Evolutionary conservation across 1,140 invertebrate species (phyloP).

Genomic region (Trachymyrmex septentrionalis): DNA sequence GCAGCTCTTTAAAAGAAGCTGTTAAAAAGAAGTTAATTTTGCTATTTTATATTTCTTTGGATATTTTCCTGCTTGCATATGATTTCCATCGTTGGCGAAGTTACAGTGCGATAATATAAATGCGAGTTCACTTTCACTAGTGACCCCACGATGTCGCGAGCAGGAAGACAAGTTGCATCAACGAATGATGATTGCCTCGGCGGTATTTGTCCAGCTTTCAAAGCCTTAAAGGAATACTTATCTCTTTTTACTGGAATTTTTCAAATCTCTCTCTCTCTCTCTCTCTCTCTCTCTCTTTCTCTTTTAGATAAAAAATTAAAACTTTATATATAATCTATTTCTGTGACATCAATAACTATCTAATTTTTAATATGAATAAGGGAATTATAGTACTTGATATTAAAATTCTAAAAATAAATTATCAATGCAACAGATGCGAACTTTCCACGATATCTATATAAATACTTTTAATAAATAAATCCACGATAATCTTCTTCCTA

Average conservation of each 20-base stretch:
- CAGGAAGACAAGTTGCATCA: conserved; percentile 79
- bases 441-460: neutral
- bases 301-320: neutral
- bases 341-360: neutral
- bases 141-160: conserved; percentile 73
- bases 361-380: neutral
- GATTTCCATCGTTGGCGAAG: conserved; percentile 75
- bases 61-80: conserved; percentile 60
- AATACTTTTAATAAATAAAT: neutral
- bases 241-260: conserved; percentile 1
- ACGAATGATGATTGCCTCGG: conserved; percentile 71
- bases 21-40: too few species aligned
- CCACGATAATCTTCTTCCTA: too few species aligned
- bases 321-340: neutral
- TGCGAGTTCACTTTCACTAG: conserved; percentile 81
- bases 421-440: neutral
- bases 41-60: conserved; percentile 19
- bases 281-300: too few species aligned
- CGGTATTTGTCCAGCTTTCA: conserved; percentile 68
- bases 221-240: conserved; percentile 40
- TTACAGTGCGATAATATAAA: conserved; percentile 63
- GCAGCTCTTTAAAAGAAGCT: neutral
- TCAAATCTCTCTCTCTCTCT: conserved; percentile 15
- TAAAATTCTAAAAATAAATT: neutral
- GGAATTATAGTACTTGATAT: neutral